Percentiles rank a stretch among this genome's conserved stretches.
Conservation (phyloP, 2,113 vertebrate genomes). For the Podarcis muralis region DNA sequence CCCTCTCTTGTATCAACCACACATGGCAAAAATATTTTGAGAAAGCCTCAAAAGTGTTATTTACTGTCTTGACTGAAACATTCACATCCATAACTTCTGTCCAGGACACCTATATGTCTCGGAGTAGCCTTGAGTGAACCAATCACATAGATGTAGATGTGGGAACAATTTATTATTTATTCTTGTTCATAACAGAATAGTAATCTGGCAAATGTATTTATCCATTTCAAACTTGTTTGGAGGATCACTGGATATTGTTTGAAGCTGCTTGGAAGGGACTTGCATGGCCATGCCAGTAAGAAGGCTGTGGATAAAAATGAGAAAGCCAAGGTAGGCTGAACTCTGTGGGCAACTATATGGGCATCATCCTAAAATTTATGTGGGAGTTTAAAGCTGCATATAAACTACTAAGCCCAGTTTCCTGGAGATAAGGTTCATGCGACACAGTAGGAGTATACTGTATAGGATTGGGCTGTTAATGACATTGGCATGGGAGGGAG, state of each 20-base stretch:
- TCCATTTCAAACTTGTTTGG: not conserved
- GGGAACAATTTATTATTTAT: not conserved
- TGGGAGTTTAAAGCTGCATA: too few relatives aligned
- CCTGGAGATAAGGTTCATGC: too few relatives aligned
- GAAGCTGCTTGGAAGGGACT: not conserved
- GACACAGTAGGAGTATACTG: too few relatives aligned
- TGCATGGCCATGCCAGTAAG: too few relatives aligned
- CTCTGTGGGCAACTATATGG: too few relatives aligned
- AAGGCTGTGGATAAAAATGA: too few relatives aligned
- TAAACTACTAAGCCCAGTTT: too few relatives aligned
- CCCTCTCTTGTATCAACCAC: not conserved
- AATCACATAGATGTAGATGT: not conserved
- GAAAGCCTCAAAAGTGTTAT: not conserved
- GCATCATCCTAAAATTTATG: too few relatives aligned
- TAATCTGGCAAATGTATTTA: not conserved
- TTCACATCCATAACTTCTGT: not conserved
- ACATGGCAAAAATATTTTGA: not conserved
- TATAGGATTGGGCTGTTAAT: too few relatives aligned
- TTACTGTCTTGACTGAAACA: not conserved
- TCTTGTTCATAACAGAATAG: not conserved
- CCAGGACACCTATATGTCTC: not conserved
- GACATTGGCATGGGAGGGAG: not conserved
- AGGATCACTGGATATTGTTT: not conserved
- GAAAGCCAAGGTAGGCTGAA: too few relatives aligned
- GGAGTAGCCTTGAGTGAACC: not conserved